These are phyloP conservation scores for Glomeris maerens DNA, from an alignment of 1,140 invertebrate species.

Conservation along the genomic window DNA sequence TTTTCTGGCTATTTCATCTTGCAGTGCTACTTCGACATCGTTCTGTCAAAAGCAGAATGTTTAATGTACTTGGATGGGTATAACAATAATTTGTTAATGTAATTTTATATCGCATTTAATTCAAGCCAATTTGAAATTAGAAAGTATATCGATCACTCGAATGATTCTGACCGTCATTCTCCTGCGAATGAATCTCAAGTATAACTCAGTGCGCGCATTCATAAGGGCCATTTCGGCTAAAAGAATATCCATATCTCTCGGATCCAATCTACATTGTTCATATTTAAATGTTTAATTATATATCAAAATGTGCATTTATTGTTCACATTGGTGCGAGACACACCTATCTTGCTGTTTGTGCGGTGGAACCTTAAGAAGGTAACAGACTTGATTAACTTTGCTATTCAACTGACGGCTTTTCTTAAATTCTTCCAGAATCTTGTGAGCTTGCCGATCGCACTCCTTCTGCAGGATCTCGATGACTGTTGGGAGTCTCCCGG, in stretches of 20 bases:
- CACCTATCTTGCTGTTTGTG: no score
- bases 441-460: constrained; percentile 59
- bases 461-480: constrained; percentile 64
- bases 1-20: constrained; percentile 38
- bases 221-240: constrained; percentile 83
- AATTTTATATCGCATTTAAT: no score
- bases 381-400: constrained; percentile 48
- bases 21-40: constrained; percentile 49
- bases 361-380: no score
- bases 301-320: no score
- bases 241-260: constrained; percentile 73
- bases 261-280: constrained; percentile 51
- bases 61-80: not conserved
- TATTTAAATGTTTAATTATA: no score
- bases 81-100: no score
- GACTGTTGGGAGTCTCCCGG: constrained; percentile 54
- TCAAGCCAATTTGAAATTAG: not conserved
- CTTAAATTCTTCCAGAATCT: constrained; percentile 61
- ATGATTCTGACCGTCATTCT: constrained; percentile 49
- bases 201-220: constrained; percentile 77
- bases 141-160: constrained; percentile 1
- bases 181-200: constrained; percentile 71
- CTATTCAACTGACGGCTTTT: constrained; percentile 52
- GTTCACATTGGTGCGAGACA: no score
- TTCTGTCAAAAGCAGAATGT: constrained; percentile 34